Percentiles rank a stretch among this genome's conserved stretches.
These are phyloP conservation scores for Erinaceus europaeus DNA, from an alignment of 2,113 vertebrate genomes.

Conservation along the genomic window DNA sequence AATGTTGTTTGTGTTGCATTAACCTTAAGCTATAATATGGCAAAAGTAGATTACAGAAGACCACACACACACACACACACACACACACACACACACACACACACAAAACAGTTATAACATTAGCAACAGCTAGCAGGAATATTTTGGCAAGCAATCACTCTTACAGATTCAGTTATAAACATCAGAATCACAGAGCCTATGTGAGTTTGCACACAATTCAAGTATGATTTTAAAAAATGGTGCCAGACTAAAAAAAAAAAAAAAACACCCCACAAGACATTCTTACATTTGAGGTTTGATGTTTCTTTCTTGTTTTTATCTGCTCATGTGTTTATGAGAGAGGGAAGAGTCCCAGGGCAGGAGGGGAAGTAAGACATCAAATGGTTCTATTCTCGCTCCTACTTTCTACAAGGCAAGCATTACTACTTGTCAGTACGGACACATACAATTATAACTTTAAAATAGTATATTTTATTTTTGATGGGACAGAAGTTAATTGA, in stretches of 20 bases:
- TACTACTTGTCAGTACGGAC: background rate
- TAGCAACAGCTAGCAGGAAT: constrained; percentile 60
- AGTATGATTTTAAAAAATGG: constrained; percentile 35
- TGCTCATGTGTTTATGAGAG: background rate
- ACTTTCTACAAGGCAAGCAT: background rate
- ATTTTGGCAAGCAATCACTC: constrained; percentile 58
- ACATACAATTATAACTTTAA: too few relatives aligned
- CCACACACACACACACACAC: constrained; percentile 4
- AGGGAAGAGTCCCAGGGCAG: background rate
- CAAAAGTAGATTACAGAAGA: constrained; percentile 69
- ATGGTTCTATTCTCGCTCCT: background rate
- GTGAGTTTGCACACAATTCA: background rate
- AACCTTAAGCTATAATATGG: constrained; percentile 66
- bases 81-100: background rate
- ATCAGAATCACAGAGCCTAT: background rate
- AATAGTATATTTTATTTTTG: too few relatives aligned
- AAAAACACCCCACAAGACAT: background rate
- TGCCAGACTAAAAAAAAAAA: constrained; percentile 7
- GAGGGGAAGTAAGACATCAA: background rate
- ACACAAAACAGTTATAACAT: constrained; percentile 54
- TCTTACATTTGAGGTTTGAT: background rate
- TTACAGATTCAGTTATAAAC: constrained; percentile 46
- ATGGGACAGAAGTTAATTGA: too few relatives aligned
- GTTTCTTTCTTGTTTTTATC: background rate
- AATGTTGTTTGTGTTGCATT: constrained; percentile 66